Evolutionary conservation across 1,140 invertebrate species (phyloP), one percentile per base, ranked within the genome.

Genomic region (Drosophila punjabiensis): DNA sequence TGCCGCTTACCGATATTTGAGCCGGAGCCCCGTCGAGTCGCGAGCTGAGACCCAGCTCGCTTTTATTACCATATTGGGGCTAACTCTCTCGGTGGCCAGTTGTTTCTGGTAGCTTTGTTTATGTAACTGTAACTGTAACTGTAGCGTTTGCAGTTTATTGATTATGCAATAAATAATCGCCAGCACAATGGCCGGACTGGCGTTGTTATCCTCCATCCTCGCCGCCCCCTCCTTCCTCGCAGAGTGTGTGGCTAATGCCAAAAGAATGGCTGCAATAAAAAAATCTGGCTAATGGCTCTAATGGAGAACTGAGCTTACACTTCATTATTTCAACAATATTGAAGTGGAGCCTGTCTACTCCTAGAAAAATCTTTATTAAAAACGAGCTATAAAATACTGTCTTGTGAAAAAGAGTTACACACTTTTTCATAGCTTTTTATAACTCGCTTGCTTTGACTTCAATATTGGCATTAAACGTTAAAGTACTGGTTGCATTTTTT

Each of bases 141-240:
- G 80, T 79, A 71, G 85, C 84, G 76, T 75, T 89, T 88, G 84
- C 84, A 88, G 85, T 89, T 88, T 88, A 88, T 88, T 83, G 84
- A 89, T 88, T 89, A 85, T 88, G 85, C 85, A 88, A 88, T 89
- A 88, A 88, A 89, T 90, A 88, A 88, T 88, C 67, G 82, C 79
- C 85, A 90, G 66, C 70, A 87, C 83, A 89, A 81, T 76, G 65
- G 55, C 69, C 65, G 45, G 48, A 50, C 61, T 59, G 66, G 48
- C 74, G 77, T 76, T 69, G 84, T 70, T 88, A 88, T 76, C 52
- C 56, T 41, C 67, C 45, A 14, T 35, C 64, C 18, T 53, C 41
- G 16, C 33, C 55, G 13, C 37, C 43, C 24, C 16, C 32, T 11
- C 6, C 8, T 13, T 50, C n/a, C 30, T 39, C 20, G 5, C 41